Percentiles rank a stretch among this genome's conserved stretches.
These are phyloP conservation scores for Rana temporaria DNA, from an alignment of 2,113 vertebrate species.

Conservation along the genomic window DNA sequence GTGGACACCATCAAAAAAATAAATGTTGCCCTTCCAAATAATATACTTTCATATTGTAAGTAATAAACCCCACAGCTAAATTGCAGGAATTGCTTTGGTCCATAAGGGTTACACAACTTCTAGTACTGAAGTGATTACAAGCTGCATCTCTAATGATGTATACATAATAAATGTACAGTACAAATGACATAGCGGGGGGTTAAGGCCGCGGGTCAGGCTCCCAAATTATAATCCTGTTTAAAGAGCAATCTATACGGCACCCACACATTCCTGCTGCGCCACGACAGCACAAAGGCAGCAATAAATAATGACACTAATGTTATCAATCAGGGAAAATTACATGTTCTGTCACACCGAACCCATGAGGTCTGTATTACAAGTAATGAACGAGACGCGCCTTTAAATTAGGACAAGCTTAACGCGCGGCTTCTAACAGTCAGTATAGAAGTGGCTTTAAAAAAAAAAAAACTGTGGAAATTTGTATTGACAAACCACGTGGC, in stretches of 20 bases:
- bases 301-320: constrained; percentile 18
- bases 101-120: too few relatives aligned
- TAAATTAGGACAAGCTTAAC: neutral
- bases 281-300: neutral
- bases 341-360: neutral
- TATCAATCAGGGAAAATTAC: constrained; percentile 32
- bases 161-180: neutral
- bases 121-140: neutral
- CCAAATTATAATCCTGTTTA: constrained; percentile 30
- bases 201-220: neutral
- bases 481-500: too few relatives aligned
- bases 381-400: neutral
- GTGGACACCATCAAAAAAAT: too few relatives aligned
- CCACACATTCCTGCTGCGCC: neutral
- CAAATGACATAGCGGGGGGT: neutral
- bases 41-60: too few relatives aligned
- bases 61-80: too few relatives aligned
- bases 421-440: neutral
- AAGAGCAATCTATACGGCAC: constrained; percentile 23
- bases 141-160: constrained; percentile 22
- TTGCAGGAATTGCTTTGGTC: too few relatives aligned
- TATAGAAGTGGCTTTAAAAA: neutral
- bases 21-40: too few relatives aligned
- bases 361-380: neutral
- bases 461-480: neutral